Evolutionary conservation across 1,140 invertebrate genomes (phyloP).

Genomic region (Solenopsis invicta): DNA sequence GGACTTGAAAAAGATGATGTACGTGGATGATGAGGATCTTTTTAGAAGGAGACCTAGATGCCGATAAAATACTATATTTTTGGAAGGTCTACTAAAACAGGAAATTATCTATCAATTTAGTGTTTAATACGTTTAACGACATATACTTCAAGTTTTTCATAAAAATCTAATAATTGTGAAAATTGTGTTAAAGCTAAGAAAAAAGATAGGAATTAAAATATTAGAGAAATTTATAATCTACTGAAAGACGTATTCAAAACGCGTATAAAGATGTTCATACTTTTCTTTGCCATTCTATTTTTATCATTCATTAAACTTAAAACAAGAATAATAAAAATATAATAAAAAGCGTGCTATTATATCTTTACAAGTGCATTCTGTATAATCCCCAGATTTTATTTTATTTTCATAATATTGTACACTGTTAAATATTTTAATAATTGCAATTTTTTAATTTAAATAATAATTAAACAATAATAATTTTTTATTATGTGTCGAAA

Average conservation of each 20-base stretch:
- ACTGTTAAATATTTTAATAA: no score
- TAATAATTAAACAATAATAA: no score
- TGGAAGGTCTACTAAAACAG: background rate
- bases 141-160: background rate
- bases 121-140: no score
- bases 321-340: no score
- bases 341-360: no score
- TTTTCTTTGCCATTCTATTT: no score
- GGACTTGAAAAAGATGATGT: background rate
- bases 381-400: background rate
- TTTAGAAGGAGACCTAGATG: background rate
- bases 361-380: no score
- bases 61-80: conserved; percentile 5
- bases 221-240: background rate
- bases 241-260: background rate
- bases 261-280: no score
- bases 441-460: no score
- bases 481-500: no score
- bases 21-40: background rate
- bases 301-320: no score
- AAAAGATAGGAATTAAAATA: background rate
- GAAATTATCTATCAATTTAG: no score
- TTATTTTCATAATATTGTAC: background rate
- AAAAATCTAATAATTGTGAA: background rate
- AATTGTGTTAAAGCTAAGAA: background rate